Percentiles rank a stretch among this genome's conserved stretches.
These are phyloP conservation scores for Ctenodactylus gundi DNA, from an alignment of 2,113 vertebrate genomes.

Conservation along the genomic window DNA sequence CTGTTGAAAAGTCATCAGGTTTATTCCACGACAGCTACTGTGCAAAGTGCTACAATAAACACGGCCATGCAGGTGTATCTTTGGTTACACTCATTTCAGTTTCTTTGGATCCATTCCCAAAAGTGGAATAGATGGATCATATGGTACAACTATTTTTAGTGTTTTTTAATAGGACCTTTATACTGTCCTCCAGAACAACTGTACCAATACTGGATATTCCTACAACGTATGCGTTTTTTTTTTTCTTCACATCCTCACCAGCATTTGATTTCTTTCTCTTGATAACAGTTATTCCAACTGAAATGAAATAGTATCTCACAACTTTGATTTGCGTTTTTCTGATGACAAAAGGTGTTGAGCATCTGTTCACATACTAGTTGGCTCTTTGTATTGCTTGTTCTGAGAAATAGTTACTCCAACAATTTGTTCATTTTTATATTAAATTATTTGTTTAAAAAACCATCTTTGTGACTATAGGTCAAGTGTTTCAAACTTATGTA, in stretches of 20 bases:
- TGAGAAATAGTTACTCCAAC: background rate
- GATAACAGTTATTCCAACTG: background rate
- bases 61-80: background rate
- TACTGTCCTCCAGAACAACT: background rate
- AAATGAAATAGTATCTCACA: background rate
- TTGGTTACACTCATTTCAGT: background rate
- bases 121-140: background rate
- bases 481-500: background rate
- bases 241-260: background rate
- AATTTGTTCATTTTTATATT: background rate
- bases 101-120: background rate
- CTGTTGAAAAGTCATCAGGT: background rate
- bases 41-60: background rate
- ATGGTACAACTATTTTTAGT: background rate
- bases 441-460: background rate
- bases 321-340: background rate
- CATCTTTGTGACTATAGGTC: background rate
- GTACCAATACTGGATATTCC: background rate
- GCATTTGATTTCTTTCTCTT: background rate
- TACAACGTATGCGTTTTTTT: background rate
- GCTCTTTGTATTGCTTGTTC: background rate
- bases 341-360: background rate
- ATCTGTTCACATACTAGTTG: background rate
- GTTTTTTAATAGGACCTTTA: background rate
- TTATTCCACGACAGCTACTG: background rate